Evolutionary conservation across 2,888 invertebrate genomes (phyloP).

Genomic region (Brachylomia viminalis): DNA sequence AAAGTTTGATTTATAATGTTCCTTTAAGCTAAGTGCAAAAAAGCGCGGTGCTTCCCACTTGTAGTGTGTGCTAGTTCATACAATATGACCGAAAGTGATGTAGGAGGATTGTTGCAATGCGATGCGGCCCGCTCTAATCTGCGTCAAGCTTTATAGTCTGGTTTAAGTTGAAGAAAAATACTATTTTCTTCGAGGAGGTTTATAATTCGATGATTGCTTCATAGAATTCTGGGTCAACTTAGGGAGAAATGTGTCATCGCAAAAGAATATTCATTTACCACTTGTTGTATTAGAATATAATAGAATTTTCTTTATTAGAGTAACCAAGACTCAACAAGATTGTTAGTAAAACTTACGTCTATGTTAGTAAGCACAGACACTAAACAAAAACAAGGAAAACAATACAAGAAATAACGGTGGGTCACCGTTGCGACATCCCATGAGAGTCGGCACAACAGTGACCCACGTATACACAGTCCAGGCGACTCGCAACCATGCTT

Average conservation of each 20-base stretch:
- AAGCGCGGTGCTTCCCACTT: not conserved
- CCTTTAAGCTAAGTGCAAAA: not conserved
- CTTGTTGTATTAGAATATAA: too few relatives aligned
- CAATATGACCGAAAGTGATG: not conserved
- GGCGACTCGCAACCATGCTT: too few relatives aligned
- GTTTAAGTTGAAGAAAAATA: not conserved
- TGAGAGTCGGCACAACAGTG: too few relatives aligned
- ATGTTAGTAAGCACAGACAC: not conserved
- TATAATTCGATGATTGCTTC: not conserved
- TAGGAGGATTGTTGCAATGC: not conserved
- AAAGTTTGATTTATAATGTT: conserved; percentile 29
- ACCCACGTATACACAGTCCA: too few relatives aligned
- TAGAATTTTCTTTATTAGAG: too few relatives aligned
- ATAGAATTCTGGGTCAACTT: not conserved
- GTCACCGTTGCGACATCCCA: too few relatives aligned
- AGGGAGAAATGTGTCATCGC: too few relatives aligned
- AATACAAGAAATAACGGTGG: too few relatives aligned
- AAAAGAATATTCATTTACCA: too few relatives aligned
- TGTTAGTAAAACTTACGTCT: not conserved
- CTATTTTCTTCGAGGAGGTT: not conserved
- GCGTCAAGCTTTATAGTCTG: not conserved
- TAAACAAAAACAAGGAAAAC: too few relatives aligned
- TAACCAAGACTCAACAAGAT: too few relatives aligned
- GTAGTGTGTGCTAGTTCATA: not conserved
- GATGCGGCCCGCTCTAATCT: not conserved